Evolutionary conservation across 2,113 vertebrate genomes (phyloP), one percentile per base, ranked within the genome.

Genomic region (Collichthys lucidus): DNA sequence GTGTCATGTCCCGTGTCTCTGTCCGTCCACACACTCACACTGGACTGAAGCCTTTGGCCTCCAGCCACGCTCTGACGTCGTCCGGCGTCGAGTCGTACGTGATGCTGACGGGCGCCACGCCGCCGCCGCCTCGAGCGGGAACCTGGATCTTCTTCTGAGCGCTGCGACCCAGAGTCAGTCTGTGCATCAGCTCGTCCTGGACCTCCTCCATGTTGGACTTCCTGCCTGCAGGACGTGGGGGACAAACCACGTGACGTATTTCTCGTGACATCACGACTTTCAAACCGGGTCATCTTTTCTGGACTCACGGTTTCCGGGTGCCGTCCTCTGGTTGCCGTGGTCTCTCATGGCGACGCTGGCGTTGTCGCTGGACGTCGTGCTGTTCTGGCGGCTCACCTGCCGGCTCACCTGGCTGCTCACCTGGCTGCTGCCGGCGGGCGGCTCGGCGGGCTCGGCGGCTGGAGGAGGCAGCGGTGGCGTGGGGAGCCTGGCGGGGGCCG

Each of bases 161-260:
- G 0, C 96, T 97, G 40, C 97, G 96, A 3, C 98, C 98, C 0
- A 99, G 92, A 20, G 98, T 99, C 55, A 99, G 96, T 3, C 97
- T 91, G 86, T 97, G 96, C 59, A 97, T 93, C 7, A 99, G 95
- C 74, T 99, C 98, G 16, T 99, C 98, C 91, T 99, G 98, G 0
- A 99, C 97, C 47, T 99, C 97, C 79, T 99, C 98, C 98, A 99
- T 99, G 93, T 98, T 97, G 0, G 98, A 99, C 88, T 98, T 98
- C 89, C 97, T 96, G 46, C 97, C 98, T 98, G 50, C 1, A 31
- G 24, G 35, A 40, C 35, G 1, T n/a, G 8, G 9, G 35, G 56
- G 5, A 11, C n/a, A 56, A 10, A 56, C 53, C 35, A 40, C 35
- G 2, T 40, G 35, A 40, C 35, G 35, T 35, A 35, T 35, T 35